These are phyloP conservation scores for Oncorhynchus masou DNA, from an alignment of 2,113 vertebrate genomes.

Conservation along the genomic window DNA sequence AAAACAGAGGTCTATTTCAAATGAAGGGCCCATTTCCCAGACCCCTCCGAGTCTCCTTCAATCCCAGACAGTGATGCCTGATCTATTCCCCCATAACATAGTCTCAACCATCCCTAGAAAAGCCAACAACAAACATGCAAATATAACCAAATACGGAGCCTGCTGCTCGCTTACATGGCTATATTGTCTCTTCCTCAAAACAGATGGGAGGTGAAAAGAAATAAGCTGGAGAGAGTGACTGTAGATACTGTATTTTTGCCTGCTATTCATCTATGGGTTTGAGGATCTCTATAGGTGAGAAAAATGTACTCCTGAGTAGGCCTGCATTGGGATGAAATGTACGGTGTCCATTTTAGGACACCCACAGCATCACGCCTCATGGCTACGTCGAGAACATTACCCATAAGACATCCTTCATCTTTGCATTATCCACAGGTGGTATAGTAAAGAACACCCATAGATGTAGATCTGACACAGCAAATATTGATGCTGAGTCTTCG, in stretches of 20 bases:
- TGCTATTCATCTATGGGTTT: neutral
- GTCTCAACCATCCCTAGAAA: slow-evolving; percentile 23
- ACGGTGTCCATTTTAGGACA: too few relatives aligned
- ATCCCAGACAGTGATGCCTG: slow-evolving; percentile 50
- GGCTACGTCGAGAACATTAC: too few relatives aligned
- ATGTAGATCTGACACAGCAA: too few relatives aligned
- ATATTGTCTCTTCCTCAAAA: neutral
- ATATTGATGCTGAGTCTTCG: too few relatives aligned
- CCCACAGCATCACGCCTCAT: too few relatives aligned
- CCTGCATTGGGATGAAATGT: too few relatives aligned
- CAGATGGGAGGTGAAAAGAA: slow-evolving; percentile 4
- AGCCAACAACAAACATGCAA: slow-evolving; percentile 47
- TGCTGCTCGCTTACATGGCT: slow-evolving; percentile 17
- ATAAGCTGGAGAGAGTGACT: neutral
- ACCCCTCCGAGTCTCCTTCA: slow-evolving; percentile 55
- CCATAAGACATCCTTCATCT: too few relatives aligned
- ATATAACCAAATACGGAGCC: slow-evolving; percentile 41
- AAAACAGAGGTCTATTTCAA: slow-evolving; percentile 73
- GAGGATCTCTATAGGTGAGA: neutral
- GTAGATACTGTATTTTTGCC: neutral
- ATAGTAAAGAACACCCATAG: too few relatives aligned
- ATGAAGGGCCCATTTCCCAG: slow-evolving; percentile 55
- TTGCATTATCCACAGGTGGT: too few relatives aligned
- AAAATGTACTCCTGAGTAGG: too few relatives aligned
- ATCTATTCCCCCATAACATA: slow-evolving; percentile 41